Evolutionary conservation across 2,113 vertebrate genomes (phyloP), one percentile per base, ranked within the genome.

Genomic region (Hemiscyllium ocellatum): DNA sequence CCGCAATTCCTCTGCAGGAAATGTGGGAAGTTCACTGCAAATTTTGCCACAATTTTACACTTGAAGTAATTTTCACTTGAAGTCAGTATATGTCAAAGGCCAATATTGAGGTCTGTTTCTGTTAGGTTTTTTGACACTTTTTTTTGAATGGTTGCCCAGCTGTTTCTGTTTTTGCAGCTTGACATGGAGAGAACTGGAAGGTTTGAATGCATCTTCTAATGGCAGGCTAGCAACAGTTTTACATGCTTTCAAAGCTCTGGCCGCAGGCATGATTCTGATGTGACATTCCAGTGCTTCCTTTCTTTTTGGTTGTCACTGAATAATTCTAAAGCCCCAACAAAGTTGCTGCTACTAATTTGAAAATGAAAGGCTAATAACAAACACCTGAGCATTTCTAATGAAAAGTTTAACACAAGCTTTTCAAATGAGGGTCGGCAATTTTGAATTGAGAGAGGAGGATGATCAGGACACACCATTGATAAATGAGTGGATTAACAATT

Each of bases 401-500:
- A 95, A 87, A 72, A 70, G 93, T 95, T 42, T 47, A 50, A 95
- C 7, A n/a, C 19, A 68, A 70, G n/a, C 37, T 29, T 95, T 47
- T 95, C 93, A 95, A 72, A 95, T 95, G 26, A 24, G 65, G 42
- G 65, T 95, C 42, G 24, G 70, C 68, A 69, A 20, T 95, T 24
- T 70, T 22, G 68, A 69, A 72, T 72, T 50, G 37, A 37, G 22
- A 70, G 42, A 70, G 22, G 93, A 70, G 42, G 68, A 50, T 50
- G 68, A 72, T 95, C 26, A 33, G 94, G 24, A 52, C 47, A 15
- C 24, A 19, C 42, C 42, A 52, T n/a, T 95, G 68, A 95, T 76
- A 72, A 95, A 94, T 3, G 65, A 69, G 91, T 42, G 66, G 65
- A 72, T 72, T 95, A 95, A 42, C 66, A 26, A 76, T 95, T 95